Percentiles rank a stretch among this genome's conserved stretches.
Evolutionary conservation across 37 sponge, comb jelly and placozoan genomes (phyloP).

Genomic region (Aplysina aerophoba): DNA sequence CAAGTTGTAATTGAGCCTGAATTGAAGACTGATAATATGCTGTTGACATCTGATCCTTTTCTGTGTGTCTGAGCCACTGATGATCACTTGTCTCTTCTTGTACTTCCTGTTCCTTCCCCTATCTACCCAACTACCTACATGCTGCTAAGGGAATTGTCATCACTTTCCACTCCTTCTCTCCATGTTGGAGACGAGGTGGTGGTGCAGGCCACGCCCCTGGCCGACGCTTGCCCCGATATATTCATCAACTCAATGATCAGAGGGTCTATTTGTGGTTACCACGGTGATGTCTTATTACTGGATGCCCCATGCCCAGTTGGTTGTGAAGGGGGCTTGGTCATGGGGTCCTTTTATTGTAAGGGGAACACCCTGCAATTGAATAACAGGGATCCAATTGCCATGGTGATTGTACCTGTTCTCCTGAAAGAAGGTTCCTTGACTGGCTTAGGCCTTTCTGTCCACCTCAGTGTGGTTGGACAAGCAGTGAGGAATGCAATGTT

Average conservation of each 20-base stretch:
- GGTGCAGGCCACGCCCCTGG: not conserved
- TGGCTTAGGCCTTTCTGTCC: not conserved
- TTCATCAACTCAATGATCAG: constrained; percentile 14
- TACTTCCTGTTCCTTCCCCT: too few relatives aligned
- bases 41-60: not conserved
- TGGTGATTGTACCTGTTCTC: not conserved
- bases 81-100: too few relatives aligned
- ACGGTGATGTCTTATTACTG: not conserved
- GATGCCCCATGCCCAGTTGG: constrained; percentile 20
- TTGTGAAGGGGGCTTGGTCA: constrained; percentile 15
- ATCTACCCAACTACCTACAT: too few relatives aligned
- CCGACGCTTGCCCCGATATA: constrained; percentile 2
- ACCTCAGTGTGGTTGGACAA: not conserved
- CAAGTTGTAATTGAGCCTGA: not conserved
- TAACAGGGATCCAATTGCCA: not conserved
- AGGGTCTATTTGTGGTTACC: not conserved
- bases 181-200: not conserved
- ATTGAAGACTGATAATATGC: not conserved
- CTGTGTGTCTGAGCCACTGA: not conserved
- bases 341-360: not conserved
- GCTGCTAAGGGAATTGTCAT: too few relatives aligned
- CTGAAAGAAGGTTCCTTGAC: not conserved
- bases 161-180: too few relatives aligned
- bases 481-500: not conserved
- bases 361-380: not conserved